Evolutionary conservation across 2,113 vertebrate species (phyloP).

Genomic region (Chaetodon trifascialis): DNA sequence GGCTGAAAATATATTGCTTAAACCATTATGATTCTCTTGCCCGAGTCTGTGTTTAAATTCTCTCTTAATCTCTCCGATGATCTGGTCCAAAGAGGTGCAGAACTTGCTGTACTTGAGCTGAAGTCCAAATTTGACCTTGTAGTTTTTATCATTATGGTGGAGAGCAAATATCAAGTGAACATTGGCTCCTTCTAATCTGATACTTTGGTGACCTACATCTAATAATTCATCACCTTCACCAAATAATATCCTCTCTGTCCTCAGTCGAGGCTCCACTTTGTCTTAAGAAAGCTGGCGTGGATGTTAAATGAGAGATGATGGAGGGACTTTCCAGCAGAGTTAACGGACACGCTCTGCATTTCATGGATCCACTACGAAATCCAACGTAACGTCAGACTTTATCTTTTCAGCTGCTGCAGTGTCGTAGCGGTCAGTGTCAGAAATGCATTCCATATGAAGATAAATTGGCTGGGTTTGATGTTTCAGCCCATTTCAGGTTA

Average conservation of each 20-base stretch:
- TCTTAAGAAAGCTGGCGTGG: slow-evolving; percentile 2
- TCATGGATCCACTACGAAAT: background rate
- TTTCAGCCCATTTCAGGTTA: background rate
- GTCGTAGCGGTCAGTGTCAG: background rate
- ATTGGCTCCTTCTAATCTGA: slow-evolving; percentile 53
- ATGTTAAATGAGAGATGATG: background rate
- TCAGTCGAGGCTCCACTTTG: slow-evolving; percentile 11
- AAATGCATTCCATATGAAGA: background rate
- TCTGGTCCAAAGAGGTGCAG: slow-evolving; percentile 45
- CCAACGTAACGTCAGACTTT: background rate
- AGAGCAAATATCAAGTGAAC: slow-evolving; percentile 60
- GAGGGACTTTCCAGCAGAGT: too few species aligned
- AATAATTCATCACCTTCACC: slow-evolving; percentile 58
- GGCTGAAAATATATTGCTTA: slow-evolving; percentile 66
- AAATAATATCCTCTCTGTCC: slow-evolving; percentile 57
- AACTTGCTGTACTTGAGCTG: slow-evolving; percentile 26
- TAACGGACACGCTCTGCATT: background rate
- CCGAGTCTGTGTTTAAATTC: slow-evolving; percentile 42
- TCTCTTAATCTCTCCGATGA: slow-evolving; percentile 31
- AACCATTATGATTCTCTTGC: slow-evolving; percentile 64
- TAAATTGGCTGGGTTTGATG: background rate
- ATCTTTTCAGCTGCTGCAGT: background rate
- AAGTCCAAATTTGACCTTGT: slow-evolving; percentile 62
- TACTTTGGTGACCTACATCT: slow-evolving; percentile 56
- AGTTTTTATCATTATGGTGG: slow-evolving; percentile 49